Evolutionary conservation across 2,797 vertebrate species (phyloP), one percentile per base, ranked within the genome.

Genomic region (Centropyge bicolor): DNA sequence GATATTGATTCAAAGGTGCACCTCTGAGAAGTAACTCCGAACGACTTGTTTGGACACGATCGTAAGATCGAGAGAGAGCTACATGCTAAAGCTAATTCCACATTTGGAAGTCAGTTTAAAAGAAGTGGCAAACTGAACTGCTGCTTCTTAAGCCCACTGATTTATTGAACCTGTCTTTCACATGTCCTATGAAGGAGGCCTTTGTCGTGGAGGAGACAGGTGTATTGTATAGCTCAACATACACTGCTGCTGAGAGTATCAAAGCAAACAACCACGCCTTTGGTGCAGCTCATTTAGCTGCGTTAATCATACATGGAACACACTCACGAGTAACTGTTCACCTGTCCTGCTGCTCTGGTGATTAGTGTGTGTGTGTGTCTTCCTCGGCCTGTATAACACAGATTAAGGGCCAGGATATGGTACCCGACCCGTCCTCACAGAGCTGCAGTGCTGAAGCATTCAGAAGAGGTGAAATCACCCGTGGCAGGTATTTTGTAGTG

Each of bases 401-500:
- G 74, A 81, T 70, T 81, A 80, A 62, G 45, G 43, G 52, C 57
- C 66, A 43, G 56, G 36, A 65, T 73, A 62, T 87, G n/a, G 0
- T 77, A 71, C 68, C 54, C 68, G 78, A 66, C 65, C 75, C 60
- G 27, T 74, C 69, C 56, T 85, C 52, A 57, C 13, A 71, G 41
- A 35, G 67, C 67, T 48, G 80, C 76, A 78, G 85, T 0, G 82
- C 74, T 84, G 82, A 80, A 82, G 74, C 92, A 74, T 77, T 84
- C 89, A 88, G 63, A 68, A 70, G 85, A 65, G 86, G 70, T 93
- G 90, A 94, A 91, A 87, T 94, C 93, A 92, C 81, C 89, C 75
- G 62, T 55, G 63, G 56, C 35, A 57, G 83, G 89, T 87, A 72
- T 85, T 88, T 85, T 72, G 83, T 84, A 70, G 80, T 78, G 82